Evolutionary conservation across 2,113 vertebrate species (phyloP), one percentile per base, ranked within the genome.

Genomic region (Machaerirhynchus nigripectus): DNA sequence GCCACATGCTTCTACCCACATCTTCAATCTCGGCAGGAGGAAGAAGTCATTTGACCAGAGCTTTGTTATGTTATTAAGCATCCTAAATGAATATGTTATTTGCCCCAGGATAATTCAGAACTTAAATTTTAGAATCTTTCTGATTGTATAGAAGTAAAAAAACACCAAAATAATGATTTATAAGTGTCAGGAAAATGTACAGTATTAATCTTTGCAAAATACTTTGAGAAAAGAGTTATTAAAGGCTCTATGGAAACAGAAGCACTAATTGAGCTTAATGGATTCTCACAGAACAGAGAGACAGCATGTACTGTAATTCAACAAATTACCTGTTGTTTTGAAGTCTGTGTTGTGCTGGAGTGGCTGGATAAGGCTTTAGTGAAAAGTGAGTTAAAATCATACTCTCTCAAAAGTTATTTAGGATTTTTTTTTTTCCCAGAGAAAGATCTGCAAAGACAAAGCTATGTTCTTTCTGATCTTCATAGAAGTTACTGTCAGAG

Each of bases 191-290:
- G 19, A 85, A 95, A 89, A 95, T 68, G 37, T 61, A 28, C n/a
- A 52, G 23, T 37, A 68, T 61, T 95, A 83, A 91, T 87, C 86
- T 94, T 85, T 84, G 33, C 7, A 50, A 77, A 88, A 49, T 79
- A 74, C 69, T 93, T 67, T 78, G 28, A 94, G 56, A 59, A 75
- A 94, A 80, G 15, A 9, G 20, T 65, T 94, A 78, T 80, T 81
- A 95, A 84, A 95, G 56, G 49, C 42, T 94, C 44, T 92, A 74
- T 85, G 70, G 74, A 96, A 96, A 93, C 42, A 93, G 71, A 96
- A 69, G 37, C 60, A 87, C 83, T 96, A 95, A 95, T 96, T 96
- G 94, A 83, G 84, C 79, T 93, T 95, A 97, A 96, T 96, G 91
- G 80, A 65, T 91, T 95, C 82, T 95, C 47, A 77, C 9, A 80